Conservation (phyloP, 2,113 vertebrate genomes). For the Tichodroma muraria region DNA sequence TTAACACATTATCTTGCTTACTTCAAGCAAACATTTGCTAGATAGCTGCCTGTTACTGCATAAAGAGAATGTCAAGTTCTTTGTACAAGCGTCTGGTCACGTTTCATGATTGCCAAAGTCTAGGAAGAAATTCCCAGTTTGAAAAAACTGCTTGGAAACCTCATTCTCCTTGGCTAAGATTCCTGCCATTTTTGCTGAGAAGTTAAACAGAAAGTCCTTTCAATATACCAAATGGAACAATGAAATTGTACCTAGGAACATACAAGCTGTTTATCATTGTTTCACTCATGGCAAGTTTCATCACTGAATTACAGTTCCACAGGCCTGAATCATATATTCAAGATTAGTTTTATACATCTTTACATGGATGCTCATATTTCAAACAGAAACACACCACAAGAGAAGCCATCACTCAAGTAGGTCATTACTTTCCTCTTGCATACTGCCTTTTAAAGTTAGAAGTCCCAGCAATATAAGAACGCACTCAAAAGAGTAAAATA, state of each 20-base stretch:
- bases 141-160: neutral
- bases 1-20: constrained; percentile 24
- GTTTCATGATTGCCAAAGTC: neutral
- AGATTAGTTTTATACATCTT: neutral
- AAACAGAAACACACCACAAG: neutral
- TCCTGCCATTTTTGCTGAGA: neutral
- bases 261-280: neutral
- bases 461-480: neutral
- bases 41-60: neutral
- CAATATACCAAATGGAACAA: neutral
- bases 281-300: neutral
- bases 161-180: neutral
- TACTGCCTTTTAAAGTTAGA: neutral
- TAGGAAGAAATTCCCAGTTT: neutral
- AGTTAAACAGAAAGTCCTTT: neutral
- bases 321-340: neutral
- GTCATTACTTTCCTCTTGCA: neutral
- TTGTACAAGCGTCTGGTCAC: neutral
- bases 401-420: neutral
- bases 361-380: neutral
- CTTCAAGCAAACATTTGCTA: constrained; percentile 45
- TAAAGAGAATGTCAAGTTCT: neutral
- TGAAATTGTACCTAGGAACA: neutral
- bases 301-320: neutral
- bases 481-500: neutral